Evolutionary conservation across 1,140 invertebrate genomes (phyloP).

Genomic region (Zaprionus tsacasi): DNA sequence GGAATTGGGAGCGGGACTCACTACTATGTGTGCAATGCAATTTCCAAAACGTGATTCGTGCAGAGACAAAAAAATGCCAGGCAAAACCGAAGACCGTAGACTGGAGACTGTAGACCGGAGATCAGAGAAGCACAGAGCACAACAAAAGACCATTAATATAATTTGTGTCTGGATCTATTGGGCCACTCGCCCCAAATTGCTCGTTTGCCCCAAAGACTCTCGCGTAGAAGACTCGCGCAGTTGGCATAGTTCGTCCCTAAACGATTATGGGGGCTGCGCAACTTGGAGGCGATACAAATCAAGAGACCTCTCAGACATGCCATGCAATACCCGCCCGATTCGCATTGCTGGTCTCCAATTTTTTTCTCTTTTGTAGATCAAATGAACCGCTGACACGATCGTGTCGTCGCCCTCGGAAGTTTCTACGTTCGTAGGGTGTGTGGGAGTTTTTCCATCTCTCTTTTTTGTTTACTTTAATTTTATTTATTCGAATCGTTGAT

Average conservation of each 20-base stretch:
- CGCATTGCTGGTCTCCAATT: constrained; percentile 34
- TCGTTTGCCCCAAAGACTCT: constrained; percentile 23
- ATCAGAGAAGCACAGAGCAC: constrained; percentile 28
- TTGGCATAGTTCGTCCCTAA: constrained; percentile 53
- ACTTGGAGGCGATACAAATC: constrained; percentile 43
- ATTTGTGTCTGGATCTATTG: constrained; percentile 70
- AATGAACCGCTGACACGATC: constrained; percentile 75
- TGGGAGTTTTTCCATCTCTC: constrained; percentile 43
- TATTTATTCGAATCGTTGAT: constrained; percentile 50
- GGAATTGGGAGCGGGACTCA: background rate
- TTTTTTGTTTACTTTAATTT: constrained; percentile 3
- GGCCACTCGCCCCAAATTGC: constrained; percentile 48
- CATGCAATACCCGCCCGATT: background rate
- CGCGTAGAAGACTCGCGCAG: constrained; percentile 1
- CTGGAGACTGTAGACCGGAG: background rate
- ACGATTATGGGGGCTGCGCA: constrained; percentile 59
- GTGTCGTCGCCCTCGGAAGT: constrained; percentile 44
- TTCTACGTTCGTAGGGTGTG: constrained; percentile 38
- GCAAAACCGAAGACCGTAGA: constrained; percentile 7
- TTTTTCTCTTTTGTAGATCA: constrained; percentile 43
- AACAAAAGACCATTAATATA: constrained; percentile 78
- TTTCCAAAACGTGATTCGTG: constrained; percentile 80
- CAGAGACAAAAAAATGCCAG: constrained; percentile 70
- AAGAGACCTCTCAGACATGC: constrained; percentile 19
- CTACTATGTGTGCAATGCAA: constrained; percentile 68